Base-by-base conservation (phyloP, 2,113 vertebrate species). In the Apistogramma diplotaenia region DNA sequence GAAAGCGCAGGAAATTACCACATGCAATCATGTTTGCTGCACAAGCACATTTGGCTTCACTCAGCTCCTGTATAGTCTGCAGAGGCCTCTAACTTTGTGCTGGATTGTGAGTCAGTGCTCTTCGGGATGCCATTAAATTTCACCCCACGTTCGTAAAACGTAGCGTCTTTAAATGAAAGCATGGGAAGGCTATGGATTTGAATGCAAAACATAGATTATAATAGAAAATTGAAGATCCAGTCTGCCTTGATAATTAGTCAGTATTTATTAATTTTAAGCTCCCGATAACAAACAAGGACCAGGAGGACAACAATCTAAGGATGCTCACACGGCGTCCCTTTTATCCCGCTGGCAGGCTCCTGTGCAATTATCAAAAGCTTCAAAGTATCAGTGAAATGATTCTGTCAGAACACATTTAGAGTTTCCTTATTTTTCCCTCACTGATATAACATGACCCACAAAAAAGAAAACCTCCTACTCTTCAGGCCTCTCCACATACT, bases 1-100 rank as follows among this genome's bases (percentile, higher is more conserved):
- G 86, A 87, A 83, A 87, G 87, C 87, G 82, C 87, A 92, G 92
- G 89, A 93, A 94, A 94, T 93, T 89, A 92, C 92, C 88, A 93
- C 86, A 85, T 88, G 85, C 91, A 92, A 86, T 89, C 82, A 57
- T 86, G 91, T 91, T 93, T 93, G 92, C 87, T 80, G 73, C 91
- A 90, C 85, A 85, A 86, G 83, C 88, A 89, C 76, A 81, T 93
- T 90, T 84, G 78, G 85, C 87, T 89, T 87, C 8, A 25, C 79
- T 78, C 72, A 81, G 86, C 88, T 89, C 72, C 72, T 82, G 89
- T 77, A 76, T 74, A 87, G 87, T 88, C 86, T 85, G 84, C 74
- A 49, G 23, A 84, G 85, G 81, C 78, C 78, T 74, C 71, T 74
- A 72, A 86, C 77, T 78, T 62, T 72, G 78, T 57, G 84, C 82